These are phyloP conservation scores for Eulacestoma nigropectus DNA, from an alignment of 2,113 vertebrate species.

Conservation along the genomic window DNA sequence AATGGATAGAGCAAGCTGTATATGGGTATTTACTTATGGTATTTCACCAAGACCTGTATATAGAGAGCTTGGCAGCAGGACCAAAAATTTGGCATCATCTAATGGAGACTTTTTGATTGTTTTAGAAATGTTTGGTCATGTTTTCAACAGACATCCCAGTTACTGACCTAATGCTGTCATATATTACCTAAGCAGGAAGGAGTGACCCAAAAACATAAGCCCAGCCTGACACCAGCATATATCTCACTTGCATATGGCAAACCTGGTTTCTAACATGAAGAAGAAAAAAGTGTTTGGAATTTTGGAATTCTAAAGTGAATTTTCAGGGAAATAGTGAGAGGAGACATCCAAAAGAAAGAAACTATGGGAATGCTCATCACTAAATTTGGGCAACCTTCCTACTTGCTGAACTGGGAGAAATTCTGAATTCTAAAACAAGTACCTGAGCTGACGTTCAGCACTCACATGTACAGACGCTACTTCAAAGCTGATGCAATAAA, in stretches of 20 bases:
- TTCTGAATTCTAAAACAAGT: background rate
- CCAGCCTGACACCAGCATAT: background rate
- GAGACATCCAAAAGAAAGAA: background rate
- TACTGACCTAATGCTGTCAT: background rate
- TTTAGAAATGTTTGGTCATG: background rate
- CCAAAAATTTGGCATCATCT: background rate
- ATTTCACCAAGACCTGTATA: background rate
- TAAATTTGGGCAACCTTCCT: background rate
- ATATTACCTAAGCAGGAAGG: background rate
- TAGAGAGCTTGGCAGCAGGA: background rate
- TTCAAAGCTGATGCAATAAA: conserved; percentile 23
- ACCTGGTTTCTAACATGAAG: background rate
- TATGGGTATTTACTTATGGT: background rate
- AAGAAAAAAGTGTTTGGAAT: background rate
- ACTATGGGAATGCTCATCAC: background rate
- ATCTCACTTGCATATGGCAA: background rate
- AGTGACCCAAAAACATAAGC: background rate
- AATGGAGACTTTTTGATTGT: background rate
- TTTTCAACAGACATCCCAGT: background rate
- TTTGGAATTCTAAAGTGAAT: background rate
- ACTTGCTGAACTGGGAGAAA: background rate
- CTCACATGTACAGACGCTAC: background rate
- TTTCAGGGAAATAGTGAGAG: background rate
- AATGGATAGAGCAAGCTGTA: background rate
- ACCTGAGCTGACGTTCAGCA: background rate